phyloP scores from a whole-genome alignment of 2,888 invertebrate genomes.

The Diaprepes abbreviatus region DNA sequence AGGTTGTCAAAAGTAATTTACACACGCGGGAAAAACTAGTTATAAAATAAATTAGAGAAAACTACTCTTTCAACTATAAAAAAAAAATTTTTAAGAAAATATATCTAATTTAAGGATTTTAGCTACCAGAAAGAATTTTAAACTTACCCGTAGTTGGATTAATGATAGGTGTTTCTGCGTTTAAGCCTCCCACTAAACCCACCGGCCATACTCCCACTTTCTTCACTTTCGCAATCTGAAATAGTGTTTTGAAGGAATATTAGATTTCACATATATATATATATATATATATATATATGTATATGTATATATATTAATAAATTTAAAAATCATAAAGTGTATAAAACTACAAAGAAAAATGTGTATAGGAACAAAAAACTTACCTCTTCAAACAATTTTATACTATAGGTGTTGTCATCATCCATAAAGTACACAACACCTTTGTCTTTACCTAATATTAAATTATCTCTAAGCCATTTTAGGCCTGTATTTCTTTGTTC shows the following conservation, averaged over 20 bases:
- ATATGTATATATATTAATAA: neutral
- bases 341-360: too few species aligned
- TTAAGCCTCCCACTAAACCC: slow-evolving; percentile 94
- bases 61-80: too few species aligned
- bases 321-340: neutral
- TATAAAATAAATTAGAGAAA: too few species aligned
- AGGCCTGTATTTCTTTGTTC: slow-evolving; percentile 91
- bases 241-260: too few species aligned
- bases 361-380: too few species aligned
- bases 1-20: too few species aligned
- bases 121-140: too few species aligned
- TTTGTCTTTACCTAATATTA: slow-evolving; percentile 70
- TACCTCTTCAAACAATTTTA: slow-evolving; percentile 92
- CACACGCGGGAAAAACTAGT: too few species aligned
- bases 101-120: too few species aligned
- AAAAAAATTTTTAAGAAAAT: too few species aligned
- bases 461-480: slow-evolving; percentile 81
- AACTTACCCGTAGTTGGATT: slow-evolving; percentile 61
- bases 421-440: slow-evolving; percentile 96
- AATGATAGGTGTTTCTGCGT: slow-evolving; percentile 91
- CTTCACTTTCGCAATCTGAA: slow-evolving; percentile 84
- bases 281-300: too few species aligned
- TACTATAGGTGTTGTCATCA: slow-evolving; percentile 94
- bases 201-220: slow-evolving; percentile 96
- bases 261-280: too few species aligned